Evolutionary conservation across 2,113 vertebrate species (phyloP), one percentile per base, ranked within the genome.

Genomic region (Lamprotornis superbus): DNA sequence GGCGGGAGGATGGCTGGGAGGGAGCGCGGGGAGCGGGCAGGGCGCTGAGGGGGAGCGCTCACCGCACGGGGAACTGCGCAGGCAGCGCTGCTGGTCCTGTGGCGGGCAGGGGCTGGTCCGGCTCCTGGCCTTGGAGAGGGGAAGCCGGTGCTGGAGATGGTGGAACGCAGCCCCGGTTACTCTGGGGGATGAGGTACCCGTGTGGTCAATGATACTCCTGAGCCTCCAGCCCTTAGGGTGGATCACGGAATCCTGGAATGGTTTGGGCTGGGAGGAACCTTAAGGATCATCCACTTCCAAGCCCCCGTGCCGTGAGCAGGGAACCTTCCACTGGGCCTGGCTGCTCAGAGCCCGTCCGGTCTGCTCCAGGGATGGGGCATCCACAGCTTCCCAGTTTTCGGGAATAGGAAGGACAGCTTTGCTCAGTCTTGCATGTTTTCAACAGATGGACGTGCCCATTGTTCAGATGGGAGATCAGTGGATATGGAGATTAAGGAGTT

Each of bases 111-210:
- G 50, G 17, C 52, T 30, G 12, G 13, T 3, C 31, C 52, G 4
- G 68, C 31, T 22, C 5, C 30, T 7, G 4, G 40, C 42, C 12
- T 7, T 1, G 9, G 19, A 15, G 8, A 15, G 47, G 11, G 23
- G 53, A 14, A 12, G n/a, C 11, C 28, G 3, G 4, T 53, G 6
- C 42, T 5, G 63, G 44, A 18, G n/a, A 0, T 8, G 37, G 2
- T 6, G 75, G 52, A 12, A 7, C 6, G 3, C 4, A 1, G 4
- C 33, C 10, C 37, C 7, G 19, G 1, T 28, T 7, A 17, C 2
- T 9, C 5, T 4, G 39, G 8, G 7, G 31, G 1, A 3, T 5
- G 93, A 31, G 44, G 7, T 69, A 6, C 0, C 18, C 0, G 9
- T 3, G 42, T 21, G 28, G 9, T 15, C 5, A 56, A 0, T 3